phyloP scores from a whole-genome alignment of 2,888 invertebrate genomes.

The Amphipoea lucens region DNA sequence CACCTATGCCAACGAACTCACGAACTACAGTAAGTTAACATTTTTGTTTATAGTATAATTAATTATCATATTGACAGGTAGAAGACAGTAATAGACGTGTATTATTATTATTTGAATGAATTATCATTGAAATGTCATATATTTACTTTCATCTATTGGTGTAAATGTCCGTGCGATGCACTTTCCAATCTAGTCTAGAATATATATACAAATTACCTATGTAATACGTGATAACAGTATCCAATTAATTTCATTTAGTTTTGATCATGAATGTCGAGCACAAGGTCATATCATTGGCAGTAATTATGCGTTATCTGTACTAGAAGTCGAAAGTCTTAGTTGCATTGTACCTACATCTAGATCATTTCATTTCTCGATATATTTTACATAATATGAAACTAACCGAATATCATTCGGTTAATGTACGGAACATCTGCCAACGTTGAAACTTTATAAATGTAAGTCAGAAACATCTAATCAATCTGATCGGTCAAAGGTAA shows the following conservation, averaged over 20 bases:
- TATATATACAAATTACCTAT: not conserved
- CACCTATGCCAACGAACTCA: not conserved
- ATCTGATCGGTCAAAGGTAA: not conserved
- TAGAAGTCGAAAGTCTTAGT: conserved; percentile 10
- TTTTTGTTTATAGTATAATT: not conserved
- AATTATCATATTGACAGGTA: not conserved
- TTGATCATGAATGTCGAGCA: conserved; percentile 28
- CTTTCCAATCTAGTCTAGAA: conserved; percentile 13
- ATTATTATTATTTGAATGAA: not conserved
- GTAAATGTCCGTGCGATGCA: not conserved
- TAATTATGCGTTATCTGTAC: conserved; percentile 19
- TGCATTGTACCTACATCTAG: not conserved
- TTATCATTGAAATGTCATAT: conserved; percentile 2
- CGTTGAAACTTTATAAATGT: conserved; percentile 1
- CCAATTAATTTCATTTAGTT: conserved; percentile 36
- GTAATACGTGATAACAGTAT: conserved; percentile 12
- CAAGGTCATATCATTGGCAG: conserved; percentile 30
- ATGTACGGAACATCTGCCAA: not conserved
- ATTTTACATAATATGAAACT: not conserved
- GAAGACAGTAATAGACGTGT: not conserved
- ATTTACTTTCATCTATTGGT: not conserved
- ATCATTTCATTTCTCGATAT: not conserved
- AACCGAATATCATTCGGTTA: not conserved
- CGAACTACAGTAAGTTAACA: not conserved
- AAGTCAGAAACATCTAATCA: not conserved